Conservation (phyloP, 1,140 invertebrate genomes). For the Sitobion miscanthi region DNA sequence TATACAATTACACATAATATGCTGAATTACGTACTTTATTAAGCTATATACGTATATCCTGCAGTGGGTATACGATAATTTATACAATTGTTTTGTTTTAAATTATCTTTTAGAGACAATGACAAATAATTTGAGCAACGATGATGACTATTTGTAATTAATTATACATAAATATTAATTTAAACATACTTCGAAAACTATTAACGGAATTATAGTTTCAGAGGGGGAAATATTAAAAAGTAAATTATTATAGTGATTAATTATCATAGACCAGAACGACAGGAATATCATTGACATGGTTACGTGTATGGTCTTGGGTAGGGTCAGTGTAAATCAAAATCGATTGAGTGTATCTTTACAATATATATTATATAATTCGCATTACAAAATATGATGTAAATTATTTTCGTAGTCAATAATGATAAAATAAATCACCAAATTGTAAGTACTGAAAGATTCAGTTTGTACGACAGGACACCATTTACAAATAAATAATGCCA, state of each 20-base stretch:
- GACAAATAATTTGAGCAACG: not conserved
- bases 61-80: not conserved
- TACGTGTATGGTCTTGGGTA: not conserved
- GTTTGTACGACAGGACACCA: not conserved
- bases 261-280: not conserved
- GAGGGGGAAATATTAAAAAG: not conserved
- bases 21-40: not conserved
- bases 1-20: not conserved
- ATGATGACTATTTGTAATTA: conserved; percentile 29
- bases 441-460: not conserved
- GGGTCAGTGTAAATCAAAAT: not conserved
- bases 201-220: not conserved
- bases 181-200: conserved; percentile 19
- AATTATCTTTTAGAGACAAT: not conserved
- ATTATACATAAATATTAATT: conserved; percentile 32
- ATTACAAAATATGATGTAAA: not conserved
- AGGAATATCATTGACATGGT: not conserved
- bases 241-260: not conserved
- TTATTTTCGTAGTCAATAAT: not conserved
- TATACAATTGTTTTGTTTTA: not conserved
- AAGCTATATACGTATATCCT: not conserved
- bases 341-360: not conserved
- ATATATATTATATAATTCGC: not conserved
- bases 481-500: too few relatives aligned
- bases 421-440: too few relatives aligned